These are phyloP conservation scores for Percina caprodes DNA, from an alignment of 2,113 vertebrate species.

Conservation along the genomic window DNA sequence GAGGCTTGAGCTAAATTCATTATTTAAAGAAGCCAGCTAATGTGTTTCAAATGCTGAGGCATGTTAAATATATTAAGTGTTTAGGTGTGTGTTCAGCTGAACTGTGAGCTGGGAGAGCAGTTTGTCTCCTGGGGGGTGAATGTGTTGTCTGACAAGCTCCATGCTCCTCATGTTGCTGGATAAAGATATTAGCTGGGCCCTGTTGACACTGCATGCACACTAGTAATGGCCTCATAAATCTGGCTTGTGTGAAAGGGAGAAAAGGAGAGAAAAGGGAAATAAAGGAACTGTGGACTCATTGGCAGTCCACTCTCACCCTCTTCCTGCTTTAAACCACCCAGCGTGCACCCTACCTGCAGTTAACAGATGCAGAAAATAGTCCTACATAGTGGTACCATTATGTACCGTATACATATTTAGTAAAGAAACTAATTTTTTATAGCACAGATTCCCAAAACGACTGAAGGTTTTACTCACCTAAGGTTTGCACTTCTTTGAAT, in stretches of 20 bases:
- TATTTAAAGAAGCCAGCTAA: conserved; percentile 33
- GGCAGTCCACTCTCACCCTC: conserved; percentile 62
- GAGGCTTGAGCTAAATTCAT: conserved; percentile 16
- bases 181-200: conserved; percentile 77
- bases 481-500: not conserved
- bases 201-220: conserved; percentile 77
- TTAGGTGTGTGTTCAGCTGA: conserved; percentile 43
- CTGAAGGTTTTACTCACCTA: not conserved
- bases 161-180: conserved; percentile 60
- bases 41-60: conserved; percentile 49
- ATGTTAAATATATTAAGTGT: conserved; percentile 42
- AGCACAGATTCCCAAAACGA: not conserved
- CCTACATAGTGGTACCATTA: not conserved
- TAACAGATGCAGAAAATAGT: conserved; percentile 35
- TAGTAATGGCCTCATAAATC: conserved; percentile 86
- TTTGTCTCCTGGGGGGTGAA: conserved; percentile 58
- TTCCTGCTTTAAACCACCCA: conserved; percentile 37
- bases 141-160: conserved; percentile 51
- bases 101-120: conserved; percentile 49
- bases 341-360: conserved; percentile 46
- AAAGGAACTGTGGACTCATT: conserved; percentile 63
- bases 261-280: conserved; percentile 50
- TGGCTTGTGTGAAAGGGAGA: conserved; percentile 62
- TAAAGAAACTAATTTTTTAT: not conserved
- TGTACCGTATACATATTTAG: not conserved